Base-by-base conservation (phyloP, 2,888 invertebrate genomes). In the Pilophorus perplexus region DNA sequence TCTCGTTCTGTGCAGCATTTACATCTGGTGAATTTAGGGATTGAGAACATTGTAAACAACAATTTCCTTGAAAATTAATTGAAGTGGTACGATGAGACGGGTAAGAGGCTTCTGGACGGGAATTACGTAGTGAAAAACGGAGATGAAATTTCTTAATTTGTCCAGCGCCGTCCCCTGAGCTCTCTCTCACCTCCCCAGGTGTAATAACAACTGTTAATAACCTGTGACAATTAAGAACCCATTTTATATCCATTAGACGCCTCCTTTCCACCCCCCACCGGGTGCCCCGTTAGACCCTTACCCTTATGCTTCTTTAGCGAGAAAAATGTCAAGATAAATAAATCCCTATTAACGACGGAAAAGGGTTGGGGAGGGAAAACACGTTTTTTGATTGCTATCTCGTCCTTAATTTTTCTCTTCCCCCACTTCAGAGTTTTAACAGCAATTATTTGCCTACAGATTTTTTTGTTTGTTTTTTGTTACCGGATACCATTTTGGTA, bases 231-330 rank as follows among this genome's bases (percentile, higher is more conserved):
- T 65, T 65, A 65, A 54, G 65, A 65, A 65, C 48, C 65, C 65
- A 65, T 65, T 65, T 65, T 54, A 65, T 65, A 65, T 54, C 65
- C 65, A 65, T 65, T 65, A 65, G 65, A 59, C 59, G 23, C 57
- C 16, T 42, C 10, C 27, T 3, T 23, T 23, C 25, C 27, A 14
- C 16, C 59, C 10, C 25, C 2, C n/a, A n/a, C n/a, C n/a, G n/a
- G n/a, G n/a, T n/a, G 14, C 23, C 40, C 57, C 40, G 2, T 16
- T 42, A 22, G 25, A 23, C 52, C n/a, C 16, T 14, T 25, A 52
- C 52, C 16, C 52, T 8, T 25, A 5, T 33, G 33, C 14, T 28
- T 28, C 16, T 52, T 28, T 16, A 52, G 27, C 52, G 27, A 42
- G 59, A 59, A 59, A 59, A 59, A 59, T 59, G 59, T 59, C 59